Conservation (phyloP, 1,140 invertebrate species). For the Caenorhabditis briggsae region DNA sequence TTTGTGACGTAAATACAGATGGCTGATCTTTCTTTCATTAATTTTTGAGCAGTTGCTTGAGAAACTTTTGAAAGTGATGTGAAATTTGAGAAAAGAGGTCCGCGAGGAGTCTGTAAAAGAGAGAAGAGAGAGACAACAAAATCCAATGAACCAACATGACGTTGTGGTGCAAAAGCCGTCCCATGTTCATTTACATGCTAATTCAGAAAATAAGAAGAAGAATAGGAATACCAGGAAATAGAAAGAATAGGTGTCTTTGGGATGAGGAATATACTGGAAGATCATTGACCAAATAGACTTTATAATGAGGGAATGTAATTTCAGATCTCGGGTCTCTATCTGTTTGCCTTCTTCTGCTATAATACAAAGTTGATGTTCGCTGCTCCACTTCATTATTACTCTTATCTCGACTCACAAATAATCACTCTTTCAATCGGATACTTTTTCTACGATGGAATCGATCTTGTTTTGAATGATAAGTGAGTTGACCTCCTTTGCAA, state of each 20-base stretch:
- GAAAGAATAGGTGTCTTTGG: neutral
- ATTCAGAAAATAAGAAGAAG: too few species aligned
- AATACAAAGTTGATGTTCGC: slow-evolving; percentile 64
- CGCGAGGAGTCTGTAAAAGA: neutral
- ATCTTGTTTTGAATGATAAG: slow-evolving; percentile 63
- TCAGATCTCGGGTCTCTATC: slow-evolving; percentile 56
- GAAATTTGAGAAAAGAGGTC: neutral
- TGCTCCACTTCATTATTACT: slow-evolving; percentile 60
- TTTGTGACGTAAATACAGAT: neutral
- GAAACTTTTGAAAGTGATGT: neutral
- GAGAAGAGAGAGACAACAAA: too few species aligned
- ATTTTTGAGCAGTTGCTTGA: slow-evolving; percentile 19
- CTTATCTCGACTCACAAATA: slow-evolving; percentile 59
- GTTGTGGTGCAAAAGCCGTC: too few species aligned
- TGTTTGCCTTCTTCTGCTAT: slow-evolving; percentile 55
- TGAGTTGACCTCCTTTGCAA: neutral
- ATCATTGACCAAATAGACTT: neutral
- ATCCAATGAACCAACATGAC: too few species aligned
- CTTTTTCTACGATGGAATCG: slow-evolving; percentile 63
- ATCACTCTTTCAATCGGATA: slow-evolving; percentile 65
- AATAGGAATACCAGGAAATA: neutral
- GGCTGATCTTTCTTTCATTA: slow-evolving; percentile 20
- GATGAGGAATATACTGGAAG: neutral
- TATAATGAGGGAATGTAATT: neutral
- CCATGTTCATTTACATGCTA: too few species aligned